Evolutionary conservation across 2,888 invertebrate species (phyloP).

Genomic region (Synanthedon tipuliformis): DNA sequence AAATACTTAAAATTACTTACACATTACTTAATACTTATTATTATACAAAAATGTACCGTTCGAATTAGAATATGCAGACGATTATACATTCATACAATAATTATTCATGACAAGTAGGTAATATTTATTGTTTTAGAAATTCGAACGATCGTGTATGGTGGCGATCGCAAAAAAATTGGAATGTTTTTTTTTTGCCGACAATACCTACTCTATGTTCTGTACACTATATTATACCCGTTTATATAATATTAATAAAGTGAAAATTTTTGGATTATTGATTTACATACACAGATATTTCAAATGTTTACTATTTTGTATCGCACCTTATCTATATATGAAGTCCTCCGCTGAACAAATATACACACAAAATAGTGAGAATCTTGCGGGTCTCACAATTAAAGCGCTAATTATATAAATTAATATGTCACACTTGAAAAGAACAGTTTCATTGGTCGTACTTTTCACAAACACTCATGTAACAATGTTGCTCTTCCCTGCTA

Average conservation of each 20-base stretch:
- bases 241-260: not conserved
- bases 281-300: not conserved
- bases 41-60: no score
- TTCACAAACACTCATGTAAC: slow-evolving; percentile 15
- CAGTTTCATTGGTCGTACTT: slow-evolving; percentile 15
- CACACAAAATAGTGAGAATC: slow-evolving; percentile 26
- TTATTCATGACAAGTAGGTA: no score
- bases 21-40: not conserved
- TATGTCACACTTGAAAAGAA: slow-evolving; percentile 3
- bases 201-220: not conserved
- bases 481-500: slow-evolving; percentile 17
- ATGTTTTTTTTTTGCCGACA: no score
- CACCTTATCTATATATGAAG: slow-evolving; percentile 18
- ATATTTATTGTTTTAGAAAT: no score
- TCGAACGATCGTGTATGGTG: no score
- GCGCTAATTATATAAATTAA: slow-evolving; percentile 3
- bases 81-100: no score
- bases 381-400: slow-evolving; percentile 7
- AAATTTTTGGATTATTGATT: not conserved
- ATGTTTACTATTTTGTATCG: not conserved
- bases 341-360: slow-evolving; percentile 26
- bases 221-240: not conserved
- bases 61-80: no score
- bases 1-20: not conserved
- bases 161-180: no score